Conservation (phyloP, 2,113 vertebrate genomes). For the Colossoma macropomum region DNA sequence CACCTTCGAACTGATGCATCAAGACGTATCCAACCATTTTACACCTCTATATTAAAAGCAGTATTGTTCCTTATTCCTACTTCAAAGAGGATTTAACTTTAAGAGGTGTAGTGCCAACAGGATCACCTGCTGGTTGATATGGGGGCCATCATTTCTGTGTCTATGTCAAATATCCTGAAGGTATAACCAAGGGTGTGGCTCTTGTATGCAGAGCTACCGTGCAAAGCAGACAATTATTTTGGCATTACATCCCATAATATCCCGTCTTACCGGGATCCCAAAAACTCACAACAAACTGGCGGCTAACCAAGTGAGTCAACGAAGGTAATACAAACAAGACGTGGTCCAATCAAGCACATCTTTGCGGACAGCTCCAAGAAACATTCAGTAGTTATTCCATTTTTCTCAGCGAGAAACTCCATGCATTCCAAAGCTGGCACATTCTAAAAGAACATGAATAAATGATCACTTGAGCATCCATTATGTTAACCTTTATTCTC, state of each 20-base stretch:
- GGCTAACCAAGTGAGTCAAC: conserved; percentile 40
- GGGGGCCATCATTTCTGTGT: conserved; percentile 41
- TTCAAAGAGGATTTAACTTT: conserved; percentile 28
- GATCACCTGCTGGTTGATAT: conserved; percentile 45
- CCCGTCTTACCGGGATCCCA: conserved; percentile 44
- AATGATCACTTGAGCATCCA: conserved; percentile 54
- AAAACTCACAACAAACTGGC: conserved; percentile 44
- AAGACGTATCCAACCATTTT: background rate
- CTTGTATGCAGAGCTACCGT: conserved; percentile 28
- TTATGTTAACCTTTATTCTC: conserved; percentile 57
- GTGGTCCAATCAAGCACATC: background rate
- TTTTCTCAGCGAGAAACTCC: conserved; percentile 9
- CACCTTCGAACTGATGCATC: background rate
- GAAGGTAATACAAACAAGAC: conserved; percentile 25
- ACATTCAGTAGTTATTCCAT: background rate
- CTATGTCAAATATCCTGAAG: conserved; percentile 56
- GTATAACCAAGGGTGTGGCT: conserved; percentile 50
- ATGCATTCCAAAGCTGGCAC: conserved; percentile 15
- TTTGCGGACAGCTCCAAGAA: background rate
- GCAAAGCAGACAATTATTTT: conserved; percentile 52
- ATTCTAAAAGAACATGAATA: conserved; percentile 9
- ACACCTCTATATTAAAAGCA: background rate
- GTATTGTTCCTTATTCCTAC: background rate
- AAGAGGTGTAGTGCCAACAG: conserved; percentile 36
- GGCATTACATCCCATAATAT: conserved; percentile 48